These are phyloP conservation scores for Hyppa rectilinea DNA, from an alignment of 2,888 invertebrate species.

Conservation along the genomic window DNA sequence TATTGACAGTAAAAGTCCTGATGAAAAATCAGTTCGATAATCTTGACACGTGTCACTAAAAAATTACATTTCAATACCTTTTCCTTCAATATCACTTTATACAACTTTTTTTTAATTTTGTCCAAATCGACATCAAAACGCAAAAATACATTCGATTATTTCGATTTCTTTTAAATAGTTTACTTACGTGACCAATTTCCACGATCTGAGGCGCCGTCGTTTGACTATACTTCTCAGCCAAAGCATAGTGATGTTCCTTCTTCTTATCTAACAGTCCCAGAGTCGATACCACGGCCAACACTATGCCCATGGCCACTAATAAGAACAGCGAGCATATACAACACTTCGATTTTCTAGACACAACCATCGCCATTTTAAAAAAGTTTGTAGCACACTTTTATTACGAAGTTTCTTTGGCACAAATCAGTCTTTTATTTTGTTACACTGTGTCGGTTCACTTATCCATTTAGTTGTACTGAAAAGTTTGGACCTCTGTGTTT, in stretches of 20 bases:
- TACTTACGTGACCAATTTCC: slow-evolving; percentile 74
- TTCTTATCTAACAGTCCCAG: slow-evolving; percentile 70
- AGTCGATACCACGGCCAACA: slow-evolving; percentile 80
- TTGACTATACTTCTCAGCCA: slow-evolving; percentile 82
- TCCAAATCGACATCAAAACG: background rate
- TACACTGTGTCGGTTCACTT: slow-evolving; percentile 23
- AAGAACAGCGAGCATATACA: slow-evolving; percentile 79
- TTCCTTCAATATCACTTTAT: slow-evolving; percentile 56
- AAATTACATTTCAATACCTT: slow-evolving; percentile 41
- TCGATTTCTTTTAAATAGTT: background rate
- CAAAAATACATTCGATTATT: background rate
- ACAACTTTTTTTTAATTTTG: background rate
- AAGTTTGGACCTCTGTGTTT: background rate
- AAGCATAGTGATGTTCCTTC: slow-evolving; percentile 69
- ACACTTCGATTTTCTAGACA: slow-evolving; percentile 82
- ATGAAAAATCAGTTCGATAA: background rate
- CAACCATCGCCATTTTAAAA: slow-evolving; percentile 83
- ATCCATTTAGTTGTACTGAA: too few species aligned
- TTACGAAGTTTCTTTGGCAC: slow-evolving; percentile 56
- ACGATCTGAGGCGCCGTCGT: slow-evolving; percentile 71
- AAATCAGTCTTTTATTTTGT: slow-evolving; percentile 59
- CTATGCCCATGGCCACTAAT: slow-evolving; percentile 79
- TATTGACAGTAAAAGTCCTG: too few species aligned
- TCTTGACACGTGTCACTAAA: background rate
- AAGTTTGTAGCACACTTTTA: slow-evolving; percentile 43